Percentiles rank a stretch among this genome's conserved stretches.
Conservation (phyloP, 2,797 vertebrate species). For the Gymnoscopelus microlampas region DNA sequence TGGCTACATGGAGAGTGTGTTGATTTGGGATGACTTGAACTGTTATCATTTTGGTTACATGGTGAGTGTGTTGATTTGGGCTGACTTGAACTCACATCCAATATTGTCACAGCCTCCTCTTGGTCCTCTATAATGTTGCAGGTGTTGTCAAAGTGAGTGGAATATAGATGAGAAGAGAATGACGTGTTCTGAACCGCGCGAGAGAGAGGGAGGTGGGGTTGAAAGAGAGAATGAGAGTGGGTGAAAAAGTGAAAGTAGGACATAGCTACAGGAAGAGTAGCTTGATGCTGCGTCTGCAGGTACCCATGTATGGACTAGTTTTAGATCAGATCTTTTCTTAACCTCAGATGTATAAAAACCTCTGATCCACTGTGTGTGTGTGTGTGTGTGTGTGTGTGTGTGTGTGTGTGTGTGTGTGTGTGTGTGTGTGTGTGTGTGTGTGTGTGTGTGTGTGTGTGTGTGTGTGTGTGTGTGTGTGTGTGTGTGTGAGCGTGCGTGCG, state of each 20-base stretch:
- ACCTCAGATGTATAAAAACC: slow-evolving; percentile 43
- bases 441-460: slow-evolving; percentile 7
- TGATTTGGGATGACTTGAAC: slow-evolving; percentile 19
- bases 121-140: slow-evolving; percentile 24
- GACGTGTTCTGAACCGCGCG: slow-evolving; percentile 58
- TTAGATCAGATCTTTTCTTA: slow-evolving; percentile 60
- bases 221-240: slow-evolving; percentile 2
- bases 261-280: slow-evolving; percentile 56
- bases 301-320: slow-evolving; percentile 43
- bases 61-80: slow-evolving; percentile 10
- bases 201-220: not conserved
- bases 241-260: slow-evolving; percentile 59
- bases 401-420: slow-evolving; percentile 5
- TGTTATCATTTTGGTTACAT: slow-evolving; percentile 37
- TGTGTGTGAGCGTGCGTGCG: slow-evolving; percentile 3
- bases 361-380: slow-evolving; percentile 25
- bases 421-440: not conserved
- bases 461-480: slow-evolving; percentile 13
- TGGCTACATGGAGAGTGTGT: not conserved
- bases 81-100: slow-evolving; percentile 30
- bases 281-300: slow-evolving; percentile 43
- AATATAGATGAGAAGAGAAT: slow-evolving; percentile 67
- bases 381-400: slow-evolving; percentile 3
- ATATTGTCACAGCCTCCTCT: slow-evolving; percentile 27
- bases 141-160: slow-evolving; percentile 49